Conservation (phyloP, 2,113 vertebrate species). For the Choloepus hoffmanni region DNA sequence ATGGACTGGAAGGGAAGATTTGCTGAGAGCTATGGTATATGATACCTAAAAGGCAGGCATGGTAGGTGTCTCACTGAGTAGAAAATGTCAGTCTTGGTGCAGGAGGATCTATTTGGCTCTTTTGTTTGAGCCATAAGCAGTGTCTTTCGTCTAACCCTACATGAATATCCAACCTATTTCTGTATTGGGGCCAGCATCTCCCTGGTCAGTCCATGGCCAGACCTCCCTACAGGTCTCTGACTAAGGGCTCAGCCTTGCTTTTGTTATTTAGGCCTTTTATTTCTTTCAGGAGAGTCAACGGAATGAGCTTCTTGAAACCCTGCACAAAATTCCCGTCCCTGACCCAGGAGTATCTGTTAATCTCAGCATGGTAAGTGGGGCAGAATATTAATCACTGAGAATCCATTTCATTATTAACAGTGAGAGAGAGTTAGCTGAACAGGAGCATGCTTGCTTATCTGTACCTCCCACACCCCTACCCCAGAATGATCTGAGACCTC, state of each 20-base stretch:
- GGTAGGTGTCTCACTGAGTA: constrained; percentile 72
- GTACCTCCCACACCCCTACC: not conserved
- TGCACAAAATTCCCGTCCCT: constrained; percentile 92
- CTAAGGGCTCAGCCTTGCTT: not conserved
- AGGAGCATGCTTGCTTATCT: not conserved
- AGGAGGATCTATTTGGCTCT: constrained; percentile 64
- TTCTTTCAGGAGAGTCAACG: constrained; percentile 93
- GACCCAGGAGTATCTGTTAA: constrained; percentile 94
- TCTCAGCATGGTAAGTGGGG: constrained; percentile 93
- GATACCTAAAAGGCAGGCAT: constrained; percentile 75
- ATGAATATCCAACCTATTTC: constrained; percentile 67
- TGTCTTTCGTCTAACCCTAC: constrained; percentile 60
- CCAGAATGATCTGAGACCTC: not conserved
- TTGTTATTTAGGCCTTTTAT: constrained; percentile 55
- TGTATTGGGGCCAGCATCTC: constrained; percentile 1
- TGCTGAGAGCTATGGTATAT: constrained; percentile 67
- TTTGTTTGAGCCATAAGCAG: constrained; percentile 52
- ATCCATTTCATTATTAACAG: constrained; percentile 42
- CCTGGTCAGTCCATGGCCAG: constrained; percentile 10
- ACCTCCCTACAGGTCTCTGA: not conserved
- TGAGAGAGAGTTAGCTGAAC: not conserved
- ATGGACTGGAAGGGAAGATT: constrained; percentile 70
- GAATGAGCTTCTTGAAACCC: constrained; percentile 93
- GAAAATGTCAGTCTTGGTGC: constrained; percentile 70
- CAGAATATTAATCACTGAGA: not conserved